Evolutionary conservation across 2,888 invertebrate species (phyloP), one percentile per base, ranked within the genome.

Genomic region (Pterostichus niger): DNA sequence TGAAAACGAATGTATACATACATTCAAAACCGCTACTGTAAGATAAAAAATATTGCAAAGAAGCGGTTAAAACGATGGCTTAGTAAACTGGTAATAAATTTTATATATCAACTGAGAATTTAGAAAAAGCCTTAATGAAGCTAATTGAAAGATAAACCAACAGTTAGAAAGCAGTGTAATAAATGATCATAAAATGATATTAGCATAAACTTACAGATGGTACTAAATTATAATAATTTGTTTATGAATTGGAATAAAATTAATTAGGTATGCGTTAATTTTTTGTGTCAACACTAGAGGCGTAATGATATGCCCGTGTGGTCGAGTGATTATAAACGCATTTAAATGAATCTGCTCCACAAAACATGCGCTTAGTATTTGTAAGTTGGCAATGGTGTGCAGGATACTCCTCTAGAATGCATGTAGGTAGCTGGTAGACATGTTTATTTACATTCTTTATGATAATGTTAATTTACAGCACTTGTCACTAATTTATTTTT

Each of bases 221-320:
- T 40, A 40, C 40, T 59, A 59, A 31, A 59, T 59, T 59, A 59
- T 31, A 59, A 59, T 59, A 59, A 59, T 31, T 31, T 59, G 59
- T 24, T 59, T 59, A 59, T 59, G 24, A 59, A 59, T 17, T 31
- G 59, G 59, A 59, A 59, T 59, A 15, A 59, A 59, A 31, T 59
- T 59, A 59, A 59, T 59, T 59, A 59, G 15, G 1, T 59, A 59
- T 11, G 31, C 24, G 31, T 59, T 31, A 24, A 59, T 59, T 59
- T 59, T 24, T 59, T 59, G 24, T 59, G 59, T 24, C 24, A 24
- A 24, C 24, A 24, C 3, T 3, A 59, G 59, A 59, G 59, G 54
- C 54, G 54, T 54, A 40, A 40, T 40, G 40, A 40, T 40, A 40
- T 40, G 1, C 40, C 40, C 40, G 40, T 3, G 40, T 40, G 40